Base-by-base conservation (phyloP, 2,888 invertebrate species). In the Tenthredo livida region DNA sequence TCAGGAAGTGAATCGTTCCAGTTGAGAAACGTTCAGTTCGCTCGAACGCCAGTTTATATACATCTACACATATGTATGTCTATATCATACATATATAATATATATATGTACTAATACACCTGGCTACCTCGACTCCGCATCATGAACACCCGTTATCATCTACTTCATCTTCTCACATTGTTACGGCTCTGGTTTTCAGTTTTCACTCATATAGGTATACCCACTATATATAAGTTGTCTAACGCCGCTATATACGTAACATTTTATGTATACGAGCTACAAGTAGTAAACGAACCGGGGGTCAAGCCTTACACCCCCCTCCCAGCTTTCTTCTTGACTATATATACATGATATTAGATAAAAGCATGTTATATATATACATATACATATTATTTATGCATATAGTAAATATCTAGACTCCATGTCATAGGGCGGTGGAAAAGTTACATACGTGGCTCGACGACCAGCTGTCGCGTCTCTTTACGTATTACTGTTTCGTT, bases 1-100 rank as follows among this genome's bases (percentile, higher is more conserved):
- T 73, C 72, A 73, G 43, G 72, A 73, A 73, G 72, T 43, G 37
- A 40, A 40, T 73, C 72, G 72, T 73, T 73, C 72, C 72, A 73
- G 72, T 73, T 43, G 72, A 73, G 72, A 43, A 73, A 73, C 67
- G 67, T 67, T 67, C 29, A 17, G 67, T 1, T 67, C 12, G 33
- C 33, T 33, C 12, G 12, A 61, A 25, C 61, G 25, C 9, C 61
- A 1, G 3, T 25, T 1, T 61, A 61, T 21, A 25, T 61, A 25
- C 25, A 25, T 12, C 25, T 61, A 61, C 21, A 61, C 25, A 10
- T 25, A 25, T 58, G 10, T n/a, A 58, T 58, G 9, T 61, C 10
- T 21, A 61, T 61, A 25, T n/a, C n/a, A n/a, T 25, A 21, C 33
- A 2, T 33, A 33, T 33, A 33, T 33, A 10, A 10, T 21, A 61